A percentile compares a stretch with the other conserved stretches of the same genome.
phyloP scores from a whole-genome alignment of 2,888 invertebrate species.

The Linnaemya vulpina region DNA sequence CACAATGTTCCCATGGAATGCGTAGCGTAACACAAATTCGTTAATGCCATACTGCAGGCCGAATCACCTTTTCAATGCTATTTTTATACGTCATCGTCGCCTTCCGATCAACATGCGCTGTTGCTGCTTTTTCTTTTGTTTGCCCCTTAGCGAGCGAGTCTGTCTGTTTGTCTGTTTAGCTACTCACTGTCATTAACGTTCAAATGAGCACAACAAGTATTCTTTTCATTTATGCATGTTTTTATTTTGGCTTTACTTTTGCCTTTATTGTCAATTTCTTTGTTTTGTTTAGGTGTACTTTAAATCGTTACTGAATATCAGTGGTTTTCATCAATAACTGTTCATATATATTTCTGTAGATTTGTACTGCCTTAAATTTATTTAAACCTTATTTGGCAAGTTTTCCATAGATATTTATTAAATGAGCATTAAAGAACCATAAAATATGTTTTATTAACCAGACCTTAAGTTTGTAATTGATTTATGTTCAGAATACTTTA shows the following conservation, averaged over 20 bases:
- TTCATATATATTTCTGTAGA: background rate
- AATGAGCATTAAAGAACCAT: too few species aligned
- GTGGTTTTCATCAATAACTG: background rate
- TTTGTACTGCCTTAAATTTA: too few species aligned
- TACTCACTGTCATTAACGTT: conserved; percentile 55
- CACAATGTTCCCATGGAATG: too few species aligned
- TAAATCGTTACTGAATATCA: conserved; percentile 33
- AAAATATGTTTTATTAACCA: too few species aligned
- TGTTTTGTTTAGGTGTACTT: conserved; percentile 56
- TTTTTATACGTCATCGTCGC: conserved; percentile 50
- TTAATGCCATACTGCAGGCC: background rate
- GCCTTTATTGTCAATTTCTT: conserved; percentile 52
- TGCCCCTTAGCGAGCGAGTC: conserved; percentile 2
- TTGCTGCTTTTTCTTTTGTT: conserved; percentile 43
- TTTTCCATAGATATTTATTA: too few species aligned
- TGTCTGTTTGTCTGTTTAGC: background rate
- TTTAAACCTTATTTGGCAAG: too few species aligned
- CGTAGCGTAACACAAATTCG: background rate
- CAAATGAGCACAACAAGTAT: conserved; percentile 43
- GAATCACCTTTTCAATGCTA: conserved; percentile 30
- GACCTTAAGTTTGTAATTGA: background rate
- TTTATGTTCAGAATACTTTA: too few species aligned
- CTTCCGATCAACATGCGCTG: conserved; percentile 44
- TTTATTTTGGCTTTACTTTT: conserved; percentile 27
- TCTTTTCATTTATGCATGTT: conserved; percentile 36